A percentile compares a stretch with the other conserved stretches of the same genome.
These are phyloP conservation scores for human DNA, from an alignment of 2,113 vertebrate species.

Conservation along the genomic window DNA sequence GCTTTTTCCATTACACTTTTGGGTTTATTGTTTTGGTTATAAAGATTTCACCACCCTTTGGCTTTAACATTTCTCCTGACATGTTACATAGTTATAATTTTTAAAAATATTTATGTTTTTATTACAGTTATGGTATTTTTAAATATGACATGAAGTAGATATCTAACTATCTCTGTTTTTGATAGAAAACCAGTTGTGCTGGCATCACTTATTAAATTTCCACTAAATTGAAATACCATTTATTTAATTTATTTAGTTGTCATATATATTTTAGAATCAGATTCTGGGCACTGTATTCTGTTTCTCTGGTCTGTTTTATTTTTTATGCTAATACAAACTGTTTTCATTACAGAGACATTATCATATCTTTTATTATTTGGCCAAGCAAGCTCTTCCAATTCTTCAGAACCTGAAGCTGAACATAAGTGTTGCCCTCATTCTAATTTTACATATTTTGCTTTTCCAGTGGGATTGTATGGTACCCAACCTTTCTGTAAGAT, in stretches of 20 bases:
- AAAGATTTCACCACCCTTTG: background rate
- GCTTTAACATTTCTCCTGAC: background rate
- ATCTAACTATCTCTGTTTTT: background rate
- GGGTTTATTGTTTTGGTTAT: constrained; percentile 37
- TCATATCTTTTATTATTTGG: background rate
- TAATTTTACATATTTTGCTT: background rate
- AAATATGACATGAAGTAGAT: background rate
- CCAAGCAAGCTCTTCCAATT: background rate
- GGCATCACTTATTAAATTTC: constrained; percentile 20
- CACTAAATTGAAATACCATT: background rate
- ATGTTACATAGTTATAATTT: background rate
- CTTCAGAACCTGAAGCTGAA: background rate
- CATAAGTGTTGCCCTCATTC: background rate
- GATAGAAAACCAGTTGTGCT: background rate
- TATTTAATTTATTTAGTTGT: constrained; percentile 19
- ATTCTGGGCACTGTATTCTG: background rate
- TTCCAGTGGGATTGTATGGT: background rate
- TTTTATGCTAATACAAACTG: background rate
- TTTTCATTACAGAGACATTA: background rate
- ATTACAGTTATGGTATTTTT: background rate
- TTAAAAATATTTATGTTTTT: background rate
- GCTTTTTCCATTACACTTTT: background rate
- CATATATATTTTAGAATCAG: background rate
- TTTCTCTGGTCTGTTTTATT: background rate
- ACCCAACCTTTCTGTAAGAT: background rate